Evolutionary conservation across 2,113 vertebrate species (phyloP).

Genomic region (Lichenostomus cassidix): DNA sequence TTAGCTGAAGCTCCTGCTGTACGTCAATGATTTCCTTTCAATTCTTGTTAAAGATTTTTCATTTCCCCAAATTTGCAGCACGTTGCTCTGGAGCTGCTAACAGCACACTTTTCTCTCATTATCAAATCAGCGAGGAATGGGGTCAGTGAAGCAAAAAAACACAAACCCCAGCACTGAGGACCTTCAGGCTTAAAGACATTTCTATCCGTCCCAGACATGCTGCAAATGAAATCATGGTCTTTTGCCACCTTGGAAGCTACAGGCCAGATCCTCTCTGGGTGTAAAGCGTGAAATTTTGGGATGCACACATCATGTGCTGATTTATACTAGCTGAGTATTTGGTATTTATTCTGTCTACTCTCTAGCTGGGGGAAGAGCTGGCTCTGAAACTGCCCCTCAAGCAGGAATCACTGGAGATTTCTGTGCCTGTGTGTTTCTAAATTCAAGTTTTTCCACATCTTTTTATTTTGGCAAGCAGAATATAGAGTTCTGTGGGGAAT

Average conservation of each 20-base stretch:
- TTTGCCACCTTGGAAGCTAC: background rate
- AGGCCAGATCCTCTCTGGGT: background rate
- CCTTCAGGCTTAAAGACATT: background rate
- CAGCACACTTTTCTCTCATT: constrained; percentile 32
- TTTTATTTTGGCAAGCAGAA: background rate
- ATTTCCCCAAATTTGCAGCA: background rate
- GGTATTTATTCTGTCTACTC: background rate
- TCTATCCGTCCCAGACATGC: background rate
- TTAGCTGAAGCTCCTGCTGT: constrained; percentile 35
- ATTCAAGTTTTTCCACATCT: background rate
- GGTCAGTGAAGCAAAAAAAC: background rate
- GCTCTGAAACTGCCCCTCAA: background rate
- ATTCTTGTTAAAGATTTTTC: constrained; percentile 66
- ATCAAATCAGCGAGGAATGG: background rate
- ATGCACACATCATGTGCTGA: background rate
- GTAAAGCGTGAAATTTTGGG: background rate
- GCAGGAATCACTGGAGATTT: background rate
- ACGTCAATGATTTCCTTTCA: constrained; percentile 67
- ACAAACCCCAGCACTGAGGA: background rate
- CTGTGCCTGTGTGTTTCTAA: background rate
- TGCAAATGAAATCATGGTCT: background rate
- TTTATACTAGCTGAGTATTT: background rate
- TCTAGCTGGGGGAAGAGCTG: background rate
- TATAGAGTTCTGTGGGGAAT: background rate
- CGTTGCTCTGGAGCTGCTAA: background rate